Evolutionary conservation across 2,797 vertebrate genomes (phyloP).

Genomic region (Prunella strophiata): DNA sequence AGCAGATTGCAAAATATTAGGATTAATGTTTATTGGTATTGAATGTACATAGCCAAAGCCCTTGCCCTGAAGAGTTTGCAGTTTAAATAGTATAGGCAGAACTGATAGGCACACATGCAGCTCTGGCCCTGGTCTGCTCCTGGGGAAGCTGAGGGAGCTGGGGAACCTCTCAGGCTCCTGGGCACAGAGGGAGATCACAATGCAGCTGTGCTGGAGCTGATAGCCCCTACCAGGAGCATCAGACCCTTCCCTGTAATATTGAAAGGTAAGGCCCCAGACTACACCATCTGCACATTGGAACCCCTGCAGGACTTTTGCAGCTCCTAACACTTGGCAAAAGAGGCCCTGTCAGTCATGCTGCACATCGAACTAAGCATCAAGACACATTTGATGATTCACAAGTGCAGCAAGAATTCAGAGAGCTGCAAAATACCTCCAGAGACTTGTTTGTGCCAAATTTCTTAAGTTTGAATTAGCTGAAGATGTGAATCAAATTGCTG

Average conservation of each 20-base stretch:
- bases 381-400: not conserved
- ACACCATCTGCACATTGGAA: fast-evolving
- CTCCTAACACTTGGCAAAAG: not conserved
- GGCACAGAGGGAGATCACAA: not conserved
- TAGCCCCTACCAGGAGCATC: not conserved
- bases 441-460: not conserved
- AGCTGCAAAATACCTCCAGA: not conserved
- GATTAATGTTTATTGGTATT: slow-evolving; percentile 12
- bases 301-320: not conserved
- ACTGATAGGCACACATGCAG: not conserved
- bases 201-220: not conserved
- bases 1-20: not conserved
- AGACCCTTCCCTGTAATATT: not conserved
- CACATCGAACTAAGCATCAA: not conserved
- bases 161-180: not conserved
- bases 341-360: not conserved
- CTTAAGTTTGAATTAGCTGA: not conserved
- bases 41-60: not conserved
- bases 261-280: not conserved
- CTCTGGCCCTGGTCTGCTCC: not conserved
- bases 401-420: not conserved
- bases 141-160: not conserved
- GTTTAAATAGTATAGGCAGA: not conserved
- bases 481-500: not conserved
- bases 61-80: not conserved